phyloP scores from a whole-genome alignment of 2,888 invertebrate species.

The Amphipyra berbera region DNA sequence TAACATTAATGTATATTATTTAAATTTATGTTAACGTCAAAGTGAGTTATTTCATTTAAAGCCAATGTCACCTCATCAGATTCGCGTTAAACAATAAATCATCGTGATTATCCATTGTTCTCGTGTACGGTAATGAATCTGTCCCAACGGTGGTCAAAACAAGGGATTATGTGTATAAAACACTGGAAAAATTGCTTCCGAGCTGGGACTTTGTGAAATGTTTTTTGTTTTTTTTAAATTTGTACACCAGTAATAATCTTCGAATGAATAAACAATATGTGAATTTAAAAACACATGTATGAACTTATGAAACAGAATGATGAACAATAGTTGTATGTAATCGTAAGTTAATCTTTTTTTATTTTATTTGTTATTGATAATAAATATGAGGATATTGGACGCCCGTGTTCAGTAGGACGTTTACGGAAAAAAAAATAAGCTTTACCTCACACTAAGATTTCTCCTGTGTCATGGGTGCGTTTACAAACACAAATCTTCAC shows the following conservation, averaged over 20 bases:
- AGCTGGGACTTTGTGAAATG: not conserved
- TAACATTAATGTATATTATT: conserved; percentile 51
- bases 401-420: too few relatives aligned
- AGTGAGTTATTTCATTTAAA: conserved; percentile 44
- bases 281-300: too few relatives aligned
- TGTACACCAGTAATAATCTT: not conserved
- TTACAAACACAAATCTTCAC: too few relatives aligned
- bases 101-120: conserved; percentile 48
- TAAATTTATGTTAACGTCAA: conserved; percentile 54
- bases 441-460: too few relatives aligned
- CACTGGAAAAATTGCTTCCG: conserved; percentile 15
- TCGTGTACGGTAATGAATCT: conserved; percentile 37
- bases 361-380: too few relatives aligned
- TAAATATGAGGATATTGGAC: too few relatives aligned
- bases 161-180: conserved; percentile 17
- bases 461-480: too few relatives aligned
- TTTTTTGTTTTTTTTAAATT: too few relatives aligned
- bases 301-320: too few relatives aligned
- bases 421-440: too few relatives aligned
- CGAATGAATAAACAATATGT: not conserved
- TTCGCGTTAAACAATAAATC: conserved; percentile 47
- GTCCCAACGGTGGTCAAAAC: conserved; percentile 42
- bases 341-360: too few relatives aligned
- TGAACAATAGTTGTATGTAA: too few relatives aligned
- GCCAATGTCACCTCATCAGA: conserved; percentile 46